Evolutionary conservation across 2,113 vertebrate species (phyloP).

Genomic region (Sitta europaea): DNA sequence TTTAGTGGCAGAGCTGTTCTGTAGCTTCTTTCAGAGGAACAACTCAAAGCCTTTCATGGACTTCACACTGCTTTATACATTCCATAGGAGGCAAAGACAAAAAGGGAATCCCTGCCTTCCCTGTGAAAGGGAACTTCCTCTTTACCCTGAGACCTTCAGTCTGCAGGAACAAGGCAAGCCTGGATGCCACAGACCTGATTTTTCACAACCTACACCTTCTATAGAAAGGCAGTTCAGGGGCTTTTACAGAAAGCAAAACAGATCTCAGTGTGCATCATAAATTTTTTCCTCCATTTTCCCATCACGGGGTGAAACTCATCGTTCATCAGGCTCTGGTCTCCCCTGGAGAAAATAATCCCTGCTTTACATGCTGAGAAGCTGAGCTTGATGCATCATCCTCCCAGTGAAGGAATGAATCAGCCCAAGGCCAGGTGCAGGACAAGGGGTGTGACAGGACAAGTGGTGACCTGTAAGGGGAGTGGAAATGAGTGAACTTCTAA

Average conservation of each 20-base stretch:
- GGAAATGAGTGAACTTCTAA: slow-evolving; percentile 48
- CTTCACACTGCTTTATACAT: background rate
- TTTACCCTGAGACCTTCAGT: background rate
- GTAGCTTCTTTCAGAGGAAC: background rate
- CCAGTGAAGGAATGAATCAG: slow-evolving; percentile 36
- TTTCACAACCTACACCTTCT: background rate
- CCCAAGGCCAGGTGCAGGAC: slow-evolving; percentile 45
- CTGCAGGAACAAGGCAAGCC: background rate
- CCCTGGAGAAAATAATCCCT: background rate
- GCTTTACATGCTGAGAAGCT: background rate
- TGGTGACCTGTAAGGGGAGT: slow-evolving; percentile 32
- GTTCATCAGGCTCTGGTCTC: background rate
- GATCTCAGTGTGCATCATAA: background rate
- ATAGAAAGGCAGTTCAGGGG: background rate
- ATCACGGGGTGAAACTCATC: accelerated
- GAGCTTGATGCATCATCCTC: background rate
- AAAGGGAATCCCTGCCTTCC: background rate
- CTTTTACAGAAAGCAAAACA: background rate
- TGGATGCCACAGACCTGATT: background rate
- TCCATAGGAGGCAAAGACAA: background rate
- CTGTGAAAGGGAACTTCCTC: background rate
- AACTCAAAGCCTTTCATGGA: background rate
- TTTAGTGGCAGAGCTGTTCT: background rate
- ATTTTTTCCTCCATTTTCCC: background rate
- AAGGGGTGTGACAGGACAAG: slow-evolving; percentile 46